Conservation (phyloP, 92 coral and sea anemone genomes). For the Epizoanthus scotinus region DNA sequence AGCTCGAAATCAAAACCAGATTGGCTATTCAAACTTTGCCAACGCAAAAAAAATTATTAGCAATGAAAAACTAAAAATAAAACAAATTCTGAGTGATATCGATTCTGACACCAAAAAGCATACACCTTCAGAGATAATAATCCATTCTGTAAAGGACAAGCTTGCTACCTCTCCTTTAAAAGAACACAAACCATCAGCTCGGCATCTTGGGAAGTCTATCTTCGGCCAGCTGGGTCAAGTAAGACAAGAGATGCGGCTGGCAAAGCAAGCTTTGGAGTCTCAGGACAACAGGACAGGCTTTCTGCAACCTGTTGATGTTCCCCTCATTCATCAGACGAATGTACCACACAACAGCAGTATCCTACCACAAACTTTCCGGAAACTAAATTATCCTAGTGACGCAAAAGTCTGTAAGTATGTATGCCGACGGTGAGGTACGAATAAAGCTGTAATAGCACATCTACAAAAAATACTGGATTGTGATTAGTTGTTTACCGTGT, state of each 20-base stretch:
- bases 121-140: neutral
- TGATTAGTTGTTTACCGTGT: too few species aligned
- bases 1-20: slow-evolving; percentile 2
- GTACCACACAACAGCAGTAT: neutral
- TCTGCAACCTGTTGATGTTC: neutral
- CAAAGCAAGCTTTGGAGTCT: neutral
- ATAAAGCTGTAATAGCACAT: too few species aligned
- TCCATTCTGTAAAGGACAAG: neutral
- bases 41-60: slow-evolving; percentile 43
- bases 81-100: slow-evolving; percentile 44
- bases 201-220: neutral
- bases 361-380: neutral
- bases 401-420: slow-evolving; percentile 31
- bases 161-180: neutral
- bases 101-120: slow-evolving; percentile 22
- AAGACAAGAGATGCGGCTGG: neutral
- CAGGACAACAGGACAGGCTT: neutral
- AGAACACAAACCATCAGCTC: neutral
- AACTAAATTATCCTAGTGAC: neutral
- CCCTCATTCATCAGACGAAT: neutral
- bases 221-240: neutral
- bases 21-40: slow-evolving; percentile 44
- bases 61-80: slow-evolving; percentile 41
- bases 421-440: too few species aligned
- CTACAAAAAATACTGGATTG: too few species aligned